Evolutionary conservation across 2,113 vertebrate genomes (phyloP).

Genomic region (Cygnus buccinator): DNA sequence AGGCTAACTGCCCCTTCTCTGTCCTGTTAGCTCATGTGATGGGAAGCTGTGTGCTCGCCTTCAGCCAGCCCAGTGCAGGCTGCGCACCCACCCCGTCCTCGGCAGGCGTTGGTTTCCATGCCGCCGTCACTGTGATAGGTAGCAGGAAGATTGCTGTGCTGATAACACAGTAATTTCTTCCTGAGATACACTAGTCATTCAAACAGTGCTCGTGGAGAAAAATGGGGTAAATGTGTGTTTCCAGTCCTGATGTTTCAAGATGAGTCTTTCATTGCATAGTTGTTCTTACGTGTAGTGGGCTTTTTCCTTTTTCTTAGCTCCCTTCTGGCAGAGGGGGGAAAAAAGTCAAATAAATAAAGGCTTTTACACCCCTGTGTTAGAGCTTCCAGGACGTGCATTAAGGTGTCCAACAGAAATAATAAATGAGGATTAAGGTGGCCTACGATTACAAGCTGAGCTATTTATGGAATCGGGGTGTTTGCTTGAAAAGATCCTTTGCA

Average conservation of each 20-base stretch:
- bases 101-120: slow-evolving; percentile 45
- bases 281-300: not conserved
- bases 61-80: slow-evolving; percentile 4
- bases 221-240: slow-evolving; percentile 35
- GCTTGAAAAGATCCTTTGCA: slow-evolving; percentile 7
- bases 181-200: slow-evolving; percentile 59
- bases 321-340: not conserved
- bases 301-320: not conserved
- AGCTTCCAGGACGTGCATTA: not conserved
- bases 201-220: slow-evolving; percentile 12
- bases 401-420: not conserved
- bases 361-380: not conserved
- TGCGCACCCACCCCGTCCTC: not conserved
- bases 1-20: not conserved
- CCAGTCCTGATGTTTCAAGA: slow-evolving; percentile 42
- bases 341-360: not conserved
- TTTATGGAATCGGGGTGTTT: not conserved
- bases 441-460: not conserved
- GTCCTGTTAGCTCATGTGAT: fast-evolving
- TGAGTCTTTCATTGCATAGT: slow-evolving; percentile 28
- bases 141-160: slow-evolving; percentile 49
- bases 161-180: slow-evolving; percentile 67
- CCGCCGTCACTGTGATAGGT: slow-evolving; percentile 27
- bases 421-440: not conserved
- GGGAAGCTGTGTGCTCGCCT: not conserved